These are phyloP conservation scores for Monoplex corrugatus DNA, from an alignment of 2,888 invertebrate genomes.

Conservation along the genomic window DNA sequence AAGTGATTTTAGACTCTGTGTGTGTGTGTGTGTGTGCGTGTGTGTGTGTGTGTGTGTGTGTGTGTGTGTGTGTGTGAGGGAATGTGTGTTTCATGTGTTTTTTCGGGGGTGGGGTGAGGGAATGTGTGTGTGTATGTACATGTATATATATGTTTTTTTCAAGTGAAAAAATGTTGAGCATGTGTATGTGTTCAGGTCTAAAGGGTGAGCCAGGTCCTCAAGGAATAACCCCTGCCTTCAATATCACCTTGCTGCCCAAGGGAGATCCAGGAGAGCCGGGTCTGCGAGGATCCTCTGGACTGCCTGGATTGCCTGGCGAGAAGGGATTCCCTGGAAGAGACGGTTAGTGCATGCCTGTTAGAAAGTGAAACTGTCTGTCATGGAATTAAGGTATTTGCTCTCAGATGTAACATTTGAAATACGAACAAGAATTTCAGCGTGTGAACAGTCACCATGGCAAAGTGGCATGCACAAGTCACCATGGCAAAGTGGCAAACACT, in stretches of 20 bases:
- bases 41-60: neutral
- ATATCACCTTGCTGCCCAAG: slow-evolving; percentile 60
- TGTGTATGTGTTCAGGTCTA: slow-evolving; percentile 41
- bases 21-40: neutral
- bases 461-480: too few relatives aligned
- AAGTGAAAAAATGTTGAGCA: neutral
- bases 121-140: neutral
- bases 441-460: too few relatives aligned
- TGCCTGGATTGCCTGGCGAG: slow-evolving; percentile 47
- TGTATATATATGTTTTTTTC: neutral
- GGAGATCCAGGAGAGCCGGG: slow-evolving; percentile 56
- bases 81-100: neutral
- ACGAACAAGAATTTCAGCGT: too few relatives aligned
- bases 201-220: slow-evolving; percentile 71
- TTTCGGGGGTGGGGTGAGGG: neutral
- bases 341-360: slow-evolving; percentile 29
- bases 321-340: slow-evolving; percentile 54
- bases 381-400: too few relatives aligned
- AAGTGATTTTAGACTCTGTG: too few relatives aligned
- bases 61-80: slow-evolving; percentile 7
- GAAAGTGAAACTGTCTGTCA: too few relatives aligned
- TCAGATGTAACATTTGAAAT: too few relatives aligned
- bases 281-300: slow-evolving; percentile 47
- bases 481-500: too few relatives aligned
- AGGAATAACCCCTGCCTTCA: slow-evolving; percentile 66